These are phyloP conservation scores for Helicoverpa armigera DNA, from an alignment of 1,140 invertebrate species.

Conservation along the genomic window DNA sequence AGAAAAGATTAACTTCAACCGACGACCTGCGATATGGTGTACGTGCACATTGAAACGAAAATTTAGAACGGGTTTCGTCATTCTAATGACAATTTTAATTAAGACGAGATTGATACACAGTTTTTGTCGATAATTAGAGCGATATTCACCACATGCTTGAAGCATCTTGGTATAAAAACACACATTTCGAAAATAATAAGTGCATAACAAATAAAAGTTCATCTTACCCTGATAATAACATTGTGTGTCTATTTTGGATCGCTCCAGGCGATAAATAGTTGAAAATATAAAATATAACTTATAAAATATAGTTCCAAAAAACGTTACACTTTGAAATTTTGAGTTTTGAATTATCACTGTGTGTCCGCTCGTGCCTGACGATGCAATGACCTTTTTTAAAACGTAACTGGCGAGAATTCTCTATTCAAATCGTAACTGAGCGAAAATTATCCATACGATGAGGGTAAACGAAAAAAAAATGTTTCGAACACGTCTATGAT, in stretches of 20 bases:
- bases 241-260: constrained; percentile 57
- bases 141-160: too few relatives aligned
- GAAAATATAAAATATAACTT: constrained; percentile 7
- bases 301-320: constrained; percentile 46
- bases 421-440: constrained; percentile 7
- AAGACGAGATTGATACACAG: too few relatives aligned
- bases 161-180: not conserved
- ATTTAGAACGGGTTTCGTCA: too few relatives aligned
- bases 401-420: constrained; percentile 35
- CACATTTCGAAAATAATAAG: not conserved
- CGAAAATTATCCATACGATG: constrained; percentile 40
- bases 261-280: constrained; percentile 52
- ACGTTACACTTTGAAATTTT: constrained; percentile 57
- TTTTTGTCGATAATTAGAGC: too few relatives aligned
- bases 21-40: not conserved
- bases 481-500: too few relatives aligned
- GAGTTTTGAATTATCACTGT: constrained; percentile 51
- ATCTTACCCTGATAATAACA: constrained; percentile 72
- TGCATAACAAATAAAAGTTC: constrained; percentile 24
- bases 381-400: constrained; percentile 70
- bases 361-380: constrained; percentile 65
- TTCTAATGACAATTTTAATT: too few relatives aligned
- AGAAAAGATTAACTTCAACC: not conserved
- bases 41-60: not conserved
- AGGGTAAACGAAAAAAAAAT: constrained; percentile 59